Evolutionary conservation across 2,113 vertebrate genomes (phyloP).

Genomic region (Trematocara unimaculatum): DNA sequence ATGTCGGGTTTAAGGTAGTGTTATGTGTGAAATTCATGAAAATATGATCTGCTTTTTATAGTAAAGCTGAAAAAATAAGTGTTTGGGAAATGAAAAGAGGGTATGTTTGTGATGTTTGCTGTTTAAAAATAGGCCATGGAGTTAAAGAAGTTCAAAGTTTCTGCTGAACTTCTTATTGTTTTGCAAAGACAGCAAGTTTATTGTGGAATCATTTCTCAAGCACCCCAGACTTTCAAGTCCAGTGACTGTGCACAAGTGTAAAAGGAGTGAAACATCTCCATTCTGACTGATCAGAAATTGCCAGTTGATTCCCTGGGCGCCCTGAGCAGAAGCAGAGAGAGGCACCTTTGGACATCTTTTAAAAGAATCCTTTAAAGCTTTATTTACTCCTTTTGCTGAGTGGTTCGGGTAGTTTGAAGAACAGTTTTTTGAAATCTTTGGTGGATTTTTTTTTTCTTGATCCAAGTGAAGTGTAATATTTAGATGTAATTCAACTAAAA

Average conservation of each 20-base stretch:
- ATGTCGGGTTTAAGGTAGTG: neutral
- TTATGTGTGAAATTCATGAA: neutral
- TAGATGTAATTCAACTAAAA: neutral
- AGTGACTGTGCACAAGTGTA: neutral
- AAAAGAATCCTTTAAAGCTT: neutral
- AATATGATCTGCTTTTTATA: neutral
- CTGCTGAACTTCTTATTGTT: neutral
- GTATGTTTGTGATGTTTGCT: neutral
- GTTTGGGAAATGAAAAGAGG: neutral
- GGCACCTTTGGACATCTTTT: neutral
- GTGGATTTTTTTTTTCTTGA: neutral
- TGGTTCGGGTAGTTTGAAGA: neutral
- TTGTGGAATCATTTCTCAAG: neutral
- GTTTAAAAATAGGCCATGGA: neutral
- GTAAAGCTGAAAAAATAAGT: neutral
- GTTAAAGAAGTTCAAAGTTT: neutral
- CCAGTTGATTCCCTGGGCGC: neutral
- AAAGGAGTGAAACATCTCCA: neutral
- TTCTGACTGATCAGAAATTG: slow-evolving; percentile 29
- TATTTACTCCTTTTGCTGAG: neutral
- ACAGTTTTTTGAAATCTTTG: neutral
- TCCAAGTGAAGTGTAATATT: neutral
- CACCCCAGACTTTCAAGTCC: neutral
- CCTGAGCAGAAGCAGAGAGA: neutral
- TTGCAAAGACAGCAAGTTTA: neutral